Base-by-base conservation (phyloP, 2,888 invertebrate species). In the Bombylius major region DNA sequence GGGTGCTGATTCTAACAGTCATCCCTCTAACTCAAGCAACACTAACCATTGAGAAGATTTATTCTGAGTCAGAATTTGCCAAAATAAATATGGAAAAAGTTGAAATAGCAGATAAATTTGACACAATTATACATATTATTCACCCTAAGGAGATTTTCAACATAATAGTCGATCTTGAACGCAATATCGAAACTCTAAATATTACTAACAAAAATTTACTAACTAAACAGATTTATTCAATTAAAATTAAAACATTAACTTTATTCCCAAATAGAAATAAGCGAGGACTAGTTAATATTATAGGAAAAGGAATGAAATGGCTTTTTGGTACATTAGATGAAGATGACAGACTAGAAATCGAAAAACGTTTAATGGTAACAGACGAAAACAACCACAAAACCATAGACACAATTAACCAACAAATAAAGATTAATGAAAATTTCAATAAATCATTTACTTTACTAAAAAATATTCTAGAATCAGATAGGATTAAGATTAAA, bases 341-440 rank as follows among this genome's bases (percentile, higher is more conserved):
- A 14, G 45, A 55, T 11, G 51, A 53, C n/a, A 55, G 50, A 50
- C n/a, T 14, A 4, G 23, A 58, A 5, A 58, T 58, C 42, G 56
- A 54, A 32, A 13, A 42, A 51, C 58, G 56, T 51, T 44, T 56
- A 8, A 51, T 46, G 36, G 23, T 33, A 50, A 49, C 51, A 46
- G 56, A 53, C 51, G 36, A 51, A 50, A 57, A 59, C 14, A 58
- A 47, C 47, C 59, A 57, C 23, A 58, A 53, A 7, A 31, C 51
- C 53, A 57, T 58, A 14, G 33, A 32, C 42, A 50, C 39, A 14
- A 5, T 59, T 45, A 60, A 60, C 52, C 36, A 56, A 51, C 52
- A 55, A 54, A 55, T 60, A 32, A 51, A 55, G 36, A 57, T 57
- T 31, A 59, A 39, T 9, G 50, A 53, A 42, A 44, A 51, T 14